Conservation (phyloP, 2,797 vertebrate genomes). For the Esox masquinongy region DNA sequence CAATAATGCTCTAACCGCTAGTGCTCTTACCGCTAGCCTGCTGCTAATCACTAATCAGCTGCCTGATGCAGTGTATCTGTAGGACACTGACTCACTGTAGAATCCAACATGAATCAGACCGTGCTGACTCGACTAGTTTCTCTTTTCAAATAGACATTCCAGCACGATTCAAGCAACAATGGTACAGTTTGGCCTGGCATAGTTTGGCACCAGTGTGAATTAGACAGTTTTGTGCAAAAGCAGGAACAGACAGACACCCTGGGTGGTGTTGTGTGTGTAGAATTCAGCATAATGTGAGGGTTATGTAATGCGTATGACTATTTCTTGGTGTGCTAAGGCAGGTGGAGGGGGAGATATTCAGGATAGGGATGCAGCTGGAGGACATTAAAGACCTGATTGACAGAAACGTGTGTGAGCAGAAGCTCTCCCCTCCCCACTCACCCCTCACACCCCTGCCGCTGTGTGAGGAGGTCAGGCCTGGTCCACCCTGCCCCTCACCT, state of each 20-base stretch:
- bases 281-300: background rate
- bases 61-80: background rate
- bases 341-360: slow-evolving; percentile 87
- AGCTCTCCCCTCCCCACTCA: slow-evolving; percentile 54
- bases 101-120: background rate
- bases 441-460: slow-evolving; percentile 43
- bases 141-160: background rate
- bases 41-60: no score
- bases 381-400: slow-evolving; percentile 83
- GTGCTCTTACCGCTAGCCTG: no score
- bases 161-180: background rate
- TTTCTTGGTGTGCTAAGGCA: slow-evolving; percentile 64
- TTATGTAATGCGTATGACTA: background rate
- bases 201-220: slow-evolving; percentile 1
- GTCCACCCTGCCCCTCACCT: slow-evolving; percentile 37
- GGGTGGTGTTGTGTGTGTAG: background rate
- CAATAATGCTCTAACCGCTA: no score
- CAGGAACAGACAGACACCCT: background rate
- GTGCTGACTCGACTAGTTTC: background rate
- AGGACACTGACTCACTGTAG: background rate
- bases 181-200: background rate
- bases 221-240: background rate
- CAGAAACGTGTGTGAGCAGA: slow-evolving; percentile 61
- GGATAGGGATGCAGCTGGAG: slow-evolving; percentile 83
- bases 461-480: slow-evolving; percentile 27